Base-by-base conservation (phyloP, 2,113 vertebrate genomes). In the Pituophis catenifer region DNA sequence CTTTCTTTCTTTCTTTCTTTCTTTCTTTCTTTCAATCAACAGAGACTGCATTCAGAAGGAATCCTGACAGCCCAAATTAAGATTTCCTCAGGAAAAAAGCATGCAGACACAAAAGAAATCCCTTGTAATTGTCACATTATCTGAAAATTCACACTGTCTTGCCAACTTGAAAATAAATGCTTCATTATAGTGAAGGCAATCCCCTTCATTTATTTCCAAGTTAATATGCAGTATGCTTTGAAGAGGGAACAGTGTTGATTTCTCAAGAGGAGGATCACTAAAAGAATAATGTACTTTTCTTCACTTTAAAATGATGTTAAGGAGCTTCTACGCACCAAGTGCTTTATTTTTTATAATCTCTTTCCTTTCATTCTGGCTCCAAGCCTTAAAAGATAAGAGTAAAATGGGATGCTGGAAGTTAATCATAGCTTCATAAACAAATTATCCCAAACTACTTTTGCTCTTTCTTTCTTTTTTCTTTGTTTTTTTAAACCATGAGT, bases 141-240 rank as follows among this genome's bases (percentile, higher is more conserved):
- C 95, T 98, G 98, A 98, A 98, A 98, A 98, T 98, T 98, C 98
- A 95, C 95, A 88, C 58, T 91, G 59, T 13, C 92, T 92, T 96
- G 91, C 38, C 89, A 97, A 98, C 97, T 97, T 98, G 97, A 98
- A 98, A 98, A 97, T 98, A 98, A 98, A 98, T 98, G 97, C 97
- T 97, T 98, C 98, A 98, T 98, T 98, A 98, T 98, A 98, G 98
- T 96, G 93, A 97, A 94, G 94, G 96, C 96, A 96, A 98, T 97
- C 96, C 95, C 86, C 33, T 95, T 97, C 97, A 97, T 97, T 96
- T 96, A 97, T 97, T 97, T 97, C 96, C 93, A 93, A 96, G 97
- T 97, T 97, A 96, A 97, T 97, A 96, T 94, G 96, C 92, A 93
- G 93, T 92, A 95, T 92, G 70, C 90, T 98, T 97, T 97, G 95